A percentile compares a stretch with the other conserved stretches of the same genome.
phyloP scores from a whole-genome alignment of 2,113 vertebrate species.

The Hoplias malabaricus region DNA sequence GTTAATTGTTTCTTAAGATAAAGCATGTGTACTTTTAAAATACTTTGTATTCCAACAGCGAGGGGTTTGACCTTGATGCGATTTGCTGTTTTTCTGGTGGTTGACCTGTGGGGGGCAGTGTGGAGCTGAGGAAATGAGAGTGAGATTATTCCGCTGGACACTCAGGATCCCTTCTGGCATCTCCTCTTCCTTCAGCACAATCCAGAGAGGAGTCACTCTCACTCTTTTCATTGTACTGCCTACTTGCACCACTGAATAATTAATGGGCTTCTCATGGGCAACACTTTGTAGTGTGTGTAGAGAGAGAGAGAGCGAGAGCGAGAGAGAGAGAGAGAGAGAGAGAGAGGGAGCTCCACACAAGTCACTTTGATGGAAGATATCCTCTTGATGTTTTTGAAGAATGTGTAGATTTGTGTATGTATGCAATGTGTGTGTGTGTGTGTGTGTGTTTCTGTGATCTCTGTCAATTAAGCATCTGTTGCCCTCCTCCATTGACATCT shows the following conservation, averaged over 20 bases:
- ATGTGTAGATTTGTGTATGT: neutral
- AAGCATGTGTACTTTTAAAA: too few relatives aligned
- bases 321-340: too few relatives aligned
- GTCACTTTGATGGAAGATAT: conserved; percentile 64
- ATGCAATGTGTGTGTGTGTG: neutral
- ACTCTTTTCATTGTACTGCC: conserved; percentile 57
- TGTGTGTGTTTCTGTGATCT: neutral
- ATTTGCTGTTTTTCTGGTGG: conserved; percentile 12
- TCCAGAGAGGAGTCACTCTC: conserved; percentile 41
- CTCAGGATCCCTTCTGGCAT: conserved; percentile 28
- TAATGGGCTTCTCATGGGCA: conserved; percentile 65
- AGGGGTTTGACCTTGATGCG: conserved; percentile 6
- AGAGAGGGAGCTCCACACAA: conserved; percentile 50
- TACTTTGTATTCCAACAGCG: too few relatives aligned
- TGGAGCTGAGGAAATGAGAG: conserved; percentile 48
- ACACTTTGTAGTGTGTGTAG: conserved; percentile 59
- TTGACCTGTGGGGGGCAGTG: conserved; percentile 64
- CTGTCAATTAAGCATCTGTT: conserved; percentile 17
- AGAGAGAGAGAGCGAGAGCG: too few relatives aligned
- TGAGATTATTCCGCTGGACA: conserved; percentile 33
- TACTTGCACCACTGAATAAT: conserved; percentile 68
- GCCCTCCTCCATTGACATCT: neutral
- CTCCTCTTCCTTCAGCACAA: conserved; percentile 30
- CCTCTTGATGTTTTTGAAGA: conserved; percentile 11
- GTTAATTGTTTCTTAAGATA: too few relatives aligned